Percentiles rank a stretch among this genome's conserved stretches.
phyloP scores from a whole-genome alignment of 2,888 invertebrate genomes.

The Tenthredo livida region DNA sequence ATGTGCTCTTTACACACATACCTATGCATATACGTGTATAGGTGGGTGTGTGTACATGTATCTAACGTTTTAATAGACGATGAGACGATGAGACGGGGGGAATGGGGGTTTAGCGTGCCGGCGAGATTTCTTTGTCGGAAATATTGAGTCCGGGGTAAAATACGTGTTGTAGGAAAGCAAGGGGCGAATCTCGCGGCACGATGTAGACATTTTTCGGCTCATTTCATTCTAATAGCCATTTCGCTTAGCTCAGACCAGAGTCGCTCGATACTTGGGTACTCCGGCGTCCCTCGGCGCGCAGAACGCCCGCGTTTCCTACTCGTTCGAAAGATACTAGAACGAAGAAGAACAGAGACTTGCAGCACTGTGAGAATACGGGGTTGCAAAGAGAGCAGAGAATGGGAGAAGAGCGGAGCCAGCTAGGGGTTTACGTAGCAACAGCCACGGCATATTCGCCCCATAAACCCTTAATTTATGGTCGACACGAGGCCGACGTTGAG shows the following conservation, averaged over 20 bases:
- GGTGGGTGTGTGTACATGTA: no score
- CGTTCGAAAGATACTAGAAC: slow-evolving; percentile 11
- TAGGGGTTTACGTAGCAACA: slow-evolving; percentile 37
- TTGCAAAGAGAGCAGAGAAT: not conserved
- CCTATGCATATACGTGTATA: not conserved
- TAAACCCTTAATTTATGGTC: slow-evolving; percentile 59
- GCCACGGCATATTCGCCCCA: slow-evolving; percentile 58
- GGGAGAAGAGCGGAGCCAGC: not conserved
- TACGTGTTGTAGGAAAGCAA: not conserved
- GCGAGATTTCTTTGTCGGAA: not conserved
- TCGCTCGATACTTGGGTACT: slow-evolving; percentile 47
- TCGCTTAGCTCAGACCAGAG: slow-evolving; percentile 40
- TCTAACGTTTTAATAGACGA: not conserved
- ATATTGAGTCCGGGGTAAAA: not conserved
- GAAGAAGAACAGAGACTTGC: not conserved
- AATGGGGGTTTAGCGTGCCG: slow-evolving; percentile 15
- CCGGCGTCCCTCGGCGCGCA: not conserved
- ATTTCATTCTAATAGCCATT: slow-evolving; percentile 52
- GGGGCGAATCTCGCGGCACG: slow-evolving; percentile 22
- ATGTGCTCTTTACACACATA: not conserved
- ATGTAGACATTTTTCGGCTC: slow-evolving; percentile 52
- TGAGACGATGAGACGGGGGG: not conserved
- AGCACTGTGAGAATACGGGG: no score
- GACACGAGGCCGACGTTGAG: slow-evolving; percentile 31
- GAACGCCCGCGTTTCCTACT: slow-evolving; percentile 18